These are phyloP conservation scores for Drosophila vallismaia DNA, from an alignment of 2,888 invertebrate species.

Conservation along the genomic window DNA sequence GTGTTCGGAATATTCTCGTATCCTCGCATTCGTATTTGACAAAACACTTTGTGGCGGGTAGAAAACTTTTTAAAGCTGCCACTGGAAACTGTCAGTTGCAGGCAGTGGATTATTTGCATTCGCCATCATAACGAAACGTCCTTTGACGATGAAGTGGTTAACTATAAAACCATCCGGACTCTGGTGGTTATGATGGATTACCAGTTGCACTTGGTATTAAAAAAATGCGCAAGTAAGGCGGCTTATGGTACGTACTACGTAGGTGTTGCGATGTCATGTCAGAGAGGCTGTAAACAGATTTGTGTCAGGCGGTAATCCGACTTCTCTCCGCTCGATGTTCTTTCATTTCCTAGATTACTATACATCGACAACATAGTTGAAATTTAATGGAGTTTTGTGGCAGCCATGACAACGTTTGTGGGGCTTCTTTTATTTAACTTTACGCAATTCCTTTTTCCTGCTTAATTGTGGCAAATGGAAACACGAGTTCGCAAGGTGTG, in stretches of 20 bases:
- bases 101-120: conserved; percentile 1
- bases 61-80: conserved; percentile 17
- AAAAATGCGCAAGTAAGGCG: not conserved
- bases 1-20: not conserved
- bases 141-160: conserved; percentile 11
- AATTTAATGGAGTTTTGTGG: not conserved
- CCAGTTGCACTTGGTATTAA: not conserved
- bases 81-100: conserved; percentile 13
- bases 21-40: conserved; percentile 9
- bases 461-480: not conserved
- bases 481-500: not conserved
- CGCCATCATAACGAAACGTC: conserved; percentile 14
- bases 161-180: not conserved
- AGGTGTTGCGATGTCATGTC: not conserved
- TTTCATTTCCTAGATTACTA: not conserved
- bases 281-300: not conserved
- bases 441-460: not conserved
- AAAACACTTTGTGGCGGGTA: conserved; percentile 35
- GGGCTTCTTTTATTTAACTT: not conserved
- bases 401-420: not conserved
- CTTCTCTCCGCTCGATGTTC: not conserved
- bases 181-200: conserved; percentile 13
- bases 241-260: conserved; percentile 1
- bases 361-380: not conserved
- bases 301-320: not conserved